Percentiles rank a stretch among this genome's conserved stretches.
Conservation (phyloP, 2,888 invertebrate genomes). For the Reticulitermes lucifugus region DNA sequence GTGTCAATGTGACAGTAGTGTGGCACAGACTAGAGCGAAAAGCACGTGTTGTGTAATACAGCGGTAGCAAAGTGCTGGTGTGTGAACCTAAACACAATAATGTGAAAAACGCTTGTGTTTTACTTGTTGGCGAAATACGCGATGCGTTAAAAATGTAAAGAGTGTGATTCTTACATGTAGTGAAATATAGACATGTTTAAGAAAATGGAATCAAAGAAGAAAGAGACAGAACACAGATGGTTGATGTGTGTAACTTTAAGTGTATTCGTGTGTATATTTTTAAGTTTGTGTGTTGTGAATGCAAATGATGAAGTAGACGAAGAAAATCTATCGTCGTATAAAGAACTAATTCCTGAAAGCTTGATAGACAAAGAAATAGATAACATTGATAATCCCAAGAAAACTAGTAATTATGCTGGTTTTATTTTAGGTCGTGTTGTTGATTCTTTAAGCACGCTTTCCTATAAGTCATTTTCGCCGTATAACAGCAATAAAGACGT, state of each 20-base stretch:
- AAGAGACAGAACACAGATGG: not conserved
- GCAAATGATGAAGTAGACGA: not conserved
- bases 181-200: not conserved
- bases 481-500: not conserved
- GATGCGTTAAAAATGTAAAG: not conserved
- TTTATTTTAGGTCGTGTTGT: slow-evolving; percentile 18
- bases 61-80: not conserved
- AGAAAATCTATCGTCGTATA: not conserved
- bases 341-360: not conserved
- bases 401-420: slow-evolving; percentile 1
- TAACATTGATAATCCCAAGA: slow-evolving; percentile 14
- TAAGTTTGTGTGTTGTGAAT: not conserved
- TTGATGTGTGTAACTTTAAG: not conserved
- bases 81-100: not conserved
- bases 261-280: not conserved
- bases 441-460: not conserved
- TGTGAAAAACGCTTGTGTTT: not conserved
- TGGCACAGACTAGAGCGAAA: not conserved
- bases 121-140: too few relatives aligned
- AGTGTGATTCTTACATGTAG: not conserved
- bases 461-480: not conserved
- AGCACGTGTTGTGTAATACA: not conserved
- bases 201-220: not conserved
- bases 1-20: not conserved
- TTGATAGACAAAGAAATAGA: slow-evolving; percentile 40